Conservation (phyloP, 2,113 vertebrate species). For the Hassar affinis region DNA sequence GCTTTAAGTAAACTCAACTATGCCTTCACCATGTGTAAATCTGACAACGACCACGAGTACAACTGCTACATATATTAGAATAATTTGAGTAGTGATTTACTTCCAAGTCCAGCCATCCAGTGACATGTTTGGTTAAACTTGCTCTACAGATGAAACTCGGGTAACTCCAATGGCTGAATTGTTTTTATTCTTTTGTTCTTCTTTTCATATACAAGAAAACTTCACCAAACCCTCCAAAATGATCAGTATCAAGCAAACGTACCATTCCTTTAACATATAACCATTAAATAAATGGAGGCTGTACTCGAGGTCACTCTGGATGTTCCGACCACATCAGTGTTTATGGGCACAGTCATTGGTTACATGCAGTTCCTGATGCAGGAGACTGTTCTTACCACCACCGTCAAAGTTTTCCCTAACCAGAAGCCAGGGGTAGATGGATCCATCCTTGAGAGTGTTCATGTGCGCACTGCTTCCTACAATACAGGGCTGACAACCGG, state of each 20-base stretch:
- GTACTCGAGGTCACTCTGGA: too few relatives aligned
- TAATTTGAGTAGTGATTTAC: not conserved
- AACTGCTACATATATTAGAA: not conserved
- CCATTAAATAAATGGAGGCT: too few relatives aligned
- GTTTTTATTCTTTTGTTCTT: not conserved
- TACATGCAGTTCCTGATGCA: too few relatives aligned
- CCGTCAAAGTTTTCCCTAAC: too few relatives aligned
- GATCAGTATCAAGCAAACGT: not conserved
- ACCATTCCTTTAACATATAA: not conserved
- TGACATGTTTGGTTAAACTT: not conserved
- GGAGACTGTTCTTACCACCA: too few relatives aligned
- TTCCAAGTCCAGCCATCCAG: not conserved
- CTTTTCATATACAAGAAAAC: not conserved
- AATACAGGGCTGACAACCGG: too few relatives aligned
- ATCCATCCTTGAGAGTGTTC: too few relatives aligned
- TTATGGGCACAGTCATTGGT: too few relatives aligned
- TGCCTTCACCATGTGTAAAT: conserved; percentile 1
- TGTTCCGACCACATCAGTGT: too few relatives aligned
- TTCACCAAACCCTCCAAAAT: not conserved
- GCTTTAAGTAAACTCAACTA: not conserved
- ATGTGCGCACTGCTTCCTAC: too few relatives aligned
- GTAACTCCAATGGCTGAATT: too few relatives aligned
- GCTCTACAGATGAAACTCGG: not conserved
- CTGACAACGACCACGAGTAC: not conserved
- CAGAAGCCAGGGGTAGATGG: too few relatives aligned